Percentiles rank a stretch among this genome's conserved stretches.
phyloP scores from a whole-genome alignment of 2,113 vertebrate genomes.

The Scomber japonicus region DNA sequence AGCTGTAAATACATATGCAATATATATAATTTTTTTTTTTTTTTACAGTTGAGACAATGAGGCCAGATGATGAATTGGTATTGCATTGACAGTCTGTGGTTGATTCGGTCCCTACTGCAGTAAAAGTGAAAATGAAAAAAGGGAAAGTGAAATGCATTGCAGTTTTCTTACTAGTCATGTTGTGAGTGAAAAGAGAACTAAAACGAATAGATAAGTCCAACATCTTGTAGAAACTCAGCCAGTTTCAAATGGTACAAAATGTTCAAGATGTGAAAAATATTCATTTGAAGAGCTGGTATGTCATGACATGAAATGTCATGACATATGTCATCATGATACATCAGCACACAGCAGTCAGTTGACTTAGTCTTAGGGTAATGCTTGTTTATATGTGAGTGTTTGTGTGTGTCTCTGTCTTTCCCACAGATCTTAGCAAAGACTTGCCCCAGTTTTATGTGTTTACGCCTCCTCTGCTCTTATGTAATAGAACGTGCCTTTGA shows the following conservation, averaged over 20 bases:
- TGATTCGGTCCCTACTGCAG: background rate
- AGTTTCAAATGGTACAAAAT: conserved; percentile 17
- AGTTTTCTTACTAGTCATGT: background rate
- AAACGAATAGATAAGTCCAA: background rate
- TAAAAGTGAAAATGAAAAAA: background rate
- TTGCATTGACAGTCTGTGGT: background rate
- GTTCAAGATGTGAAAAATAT: background rate
- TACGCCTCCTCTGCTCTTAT: conserved; percentile 29
- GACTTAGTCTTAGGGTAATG: conserved; percentile 19
- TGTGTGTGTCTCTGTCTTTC: conserved; percentile 35
- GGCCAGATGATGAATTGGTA: background rate
- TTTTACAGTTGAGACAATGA: background rate
- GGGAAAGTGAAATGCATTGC: background rate
- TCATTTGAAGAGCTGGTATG: conserved; percentile 12
- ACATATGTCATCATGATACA: conserved; percentile 21
- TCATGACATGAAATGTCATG: background rate
- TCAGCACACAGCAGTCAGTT: background rate
- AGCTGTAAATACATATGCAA: too few relatives aligned
- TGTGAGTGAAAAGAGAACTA: background rate
- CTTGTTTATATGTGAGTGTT: conserved; percentile 22
- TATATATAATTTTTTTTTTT: too few relatives aligned
- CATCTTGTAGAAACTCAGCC: too few relatives aligned
- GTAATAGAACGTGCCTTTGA: conserved; percentile 39
- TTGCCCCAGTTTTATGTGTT: conserved; percentile 22
- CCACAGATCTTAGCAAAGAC: conserved; percentile 52